Conservation (phyloP, 2,797 vertebrate genomes). For the Arrhamphus sclerolepis region DNA sequence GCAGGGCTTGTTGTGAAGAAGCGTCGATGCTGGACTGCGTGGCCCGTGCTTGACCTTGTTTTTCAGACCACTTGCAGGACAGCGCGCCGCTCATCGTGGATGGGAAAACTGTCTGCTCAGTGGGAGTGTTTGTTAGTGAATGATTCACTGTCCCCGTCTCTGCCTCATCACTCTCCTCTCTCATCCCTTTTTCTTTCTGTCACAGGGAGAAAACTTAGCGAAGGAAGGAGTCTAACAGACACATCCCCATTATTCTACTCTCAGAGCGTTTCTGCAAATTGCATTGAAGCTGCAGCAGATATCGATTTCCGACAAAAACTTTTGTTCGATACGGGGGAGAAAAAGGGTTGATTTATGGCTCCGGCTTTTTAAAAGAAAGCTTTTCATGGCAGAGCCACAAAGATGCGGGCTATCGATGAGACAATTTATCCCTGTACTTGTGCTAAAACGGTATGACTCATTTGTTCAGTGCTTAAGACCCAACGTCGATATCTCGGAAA, state of each 20-base stretch:
- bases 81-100: constrained; percentile 1
- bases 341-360: constrained; percentile 2
- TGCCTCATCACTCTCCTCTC: constrained; percentile 26
- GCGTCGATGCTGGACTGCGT: constrained; percentile 38
- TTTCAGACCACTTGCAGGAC: constrained; percentile 24
- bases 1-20: constrained; percentile 50
- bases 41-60: constrained; percentile 36
- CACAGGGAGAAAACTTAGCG: constrained; percentile 16
- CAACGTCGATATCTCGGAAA: constrained; percentile 29
- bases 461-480: constrained; percentile 18
- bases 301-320: constrained; percentile 56
- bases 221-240: constrained; percentile 12
- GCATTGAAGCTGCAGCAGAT: too few species aligned
- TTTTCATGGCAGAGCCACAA: constrained; percentile 19
- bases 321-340: constrained; percentile 26
- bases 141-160: constrained; percentile 38
- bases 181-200: neutral
- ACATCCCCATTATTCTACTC: too few species aligned
- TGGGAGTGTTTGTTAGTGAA: constrained; percentile 10
- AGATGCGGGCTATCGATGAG: constrained; percentile 51
- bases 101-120: constrained; percentile 22
- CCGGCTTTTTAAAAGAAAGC: constrained; percentile 32
- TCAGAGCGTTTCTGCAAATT: too few species aligned
- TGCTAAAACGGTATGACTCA: constrained; percentile 15
- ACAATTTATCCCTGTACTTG: constrained; percentile 30